Evolutionary conservation across 1,140 invertebrate species (phyloP).

Genomic region (Eriocheir sinensis): DNA sequence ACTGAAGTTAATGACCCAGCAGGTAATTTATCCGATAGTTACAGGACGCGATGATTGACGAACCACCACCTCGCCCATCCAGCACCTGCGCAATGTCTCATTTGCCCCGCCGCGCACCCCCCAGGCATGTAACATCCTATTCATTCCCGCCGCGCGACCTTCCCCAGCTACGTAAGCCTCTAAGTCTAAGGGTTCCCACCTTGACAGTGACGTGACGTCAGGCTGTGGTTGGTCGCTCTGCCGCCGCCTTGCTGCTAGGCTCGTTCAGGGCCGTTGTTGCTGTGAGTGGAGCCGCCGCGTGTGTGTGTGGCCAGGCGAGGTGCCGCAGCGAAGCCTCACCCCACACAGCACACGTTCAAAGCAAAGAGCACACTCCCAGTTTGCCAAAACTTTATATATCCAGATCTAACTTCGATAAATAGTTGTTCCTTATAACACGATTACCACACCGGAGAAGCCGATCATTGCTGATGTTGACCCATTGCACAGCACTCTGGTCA

Average conservation of each 20-base stretch:
- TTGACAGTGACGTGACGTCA: background rate
- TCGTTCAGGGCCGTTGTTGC: background rate
- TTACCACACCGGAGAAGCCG: background rate
- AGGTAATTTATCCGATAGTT: too few relatives aligned
- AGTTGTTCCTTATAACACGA: background rate
- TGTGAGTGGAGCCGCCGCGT: background rate
- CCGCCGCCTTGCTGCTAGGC: background rate
- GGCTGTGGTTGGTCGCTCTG: background rate
- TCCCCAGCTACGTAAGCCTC: background rate
- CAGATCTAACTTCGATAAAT: background rate
- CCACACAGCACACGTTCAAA: background rate
- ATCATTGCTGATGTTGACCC: background rate
- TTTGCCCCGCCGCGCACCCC: background rate
- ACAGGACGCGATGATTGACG: too few relatives aligned
- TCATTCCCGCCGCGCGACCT: background rate
- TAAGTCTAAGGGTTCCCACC: constrained; percentile 2
- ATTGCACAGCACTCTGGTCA: constrained; percentile 11
- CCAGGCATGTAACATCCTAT: background rate
- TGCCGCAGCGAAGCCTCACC: background rate
- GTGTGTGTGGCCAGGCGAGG: background rate
- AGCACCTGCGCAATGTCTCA: background rate
- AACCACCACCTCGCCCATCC: too few relatives aligned
- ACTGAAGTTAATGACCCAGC: too few relatives aligned
- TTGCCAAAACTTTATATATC: background rate
- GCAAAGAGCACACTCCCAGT: background rate